Evolutionary conservation across 2,797 vertebrate species (phyloP).

Genomic region (Spizella passerina): DNA sequence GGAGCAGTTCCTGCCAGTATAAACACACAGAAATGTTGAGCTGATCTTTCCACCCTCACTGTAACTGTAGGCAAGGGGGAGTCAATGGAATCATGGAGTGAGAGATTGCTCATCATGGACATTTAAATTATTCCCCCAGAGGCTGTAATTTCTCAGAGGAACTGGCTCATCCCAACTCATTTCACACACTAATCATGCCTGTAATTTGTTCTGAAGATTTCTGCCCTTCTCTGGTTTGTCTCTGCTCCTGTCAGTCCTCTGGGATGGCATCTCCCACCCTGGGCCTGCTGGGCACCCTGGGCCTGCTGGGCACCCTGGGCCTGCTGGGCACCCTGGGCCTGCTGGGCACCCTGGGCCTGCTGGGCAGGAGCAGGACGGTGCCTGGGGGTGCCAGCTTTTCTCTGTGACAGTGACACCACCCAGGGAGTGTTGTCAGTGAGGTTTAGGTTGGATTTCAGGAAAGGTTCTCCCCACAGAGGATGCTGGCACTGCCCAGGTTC

Average conservation of each 20-base stretch:
- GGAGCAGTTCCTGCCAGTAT: neutral
- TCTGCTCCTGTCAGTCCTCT: neutral
- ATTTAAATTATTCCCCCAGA: neutral
- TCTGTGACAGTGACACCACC: neutral
- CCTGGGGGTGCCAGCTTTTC: neutral
- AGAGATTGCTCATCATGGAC: neutral
- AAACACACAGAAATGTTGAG: neutral
- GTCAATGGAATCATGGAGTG: neutral
- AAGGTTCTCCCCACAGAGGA: neutral
- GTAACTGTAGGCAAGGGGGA: neutral
- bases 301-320: neutral
- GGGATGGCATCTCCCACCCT: neutral
- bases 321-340: neutral
- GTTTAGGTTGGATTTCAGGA: rapidly evolving
- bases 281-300: neutral
- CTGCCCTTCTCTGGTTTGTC: neutral
- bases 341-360: neutral
- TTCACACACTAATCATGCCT: neutral
- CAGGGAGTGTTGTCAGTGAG: neutral
- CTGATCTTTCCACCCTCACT: neutral
- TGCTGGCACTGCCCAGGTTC: neutral
- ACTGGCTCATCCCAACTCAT: neutral
- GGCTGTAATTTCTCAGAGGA: constrained; percentile 16
- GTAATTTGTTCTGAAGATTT: neutral
- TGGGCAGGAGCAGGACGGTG: neutral